Percentiles rank a stretch among this genome's conserved stretches.
Evolutionary conservation across 2,113 vertebrate genomes (phyloP).

Genomic region (Tupaia chinensis): DNA sequence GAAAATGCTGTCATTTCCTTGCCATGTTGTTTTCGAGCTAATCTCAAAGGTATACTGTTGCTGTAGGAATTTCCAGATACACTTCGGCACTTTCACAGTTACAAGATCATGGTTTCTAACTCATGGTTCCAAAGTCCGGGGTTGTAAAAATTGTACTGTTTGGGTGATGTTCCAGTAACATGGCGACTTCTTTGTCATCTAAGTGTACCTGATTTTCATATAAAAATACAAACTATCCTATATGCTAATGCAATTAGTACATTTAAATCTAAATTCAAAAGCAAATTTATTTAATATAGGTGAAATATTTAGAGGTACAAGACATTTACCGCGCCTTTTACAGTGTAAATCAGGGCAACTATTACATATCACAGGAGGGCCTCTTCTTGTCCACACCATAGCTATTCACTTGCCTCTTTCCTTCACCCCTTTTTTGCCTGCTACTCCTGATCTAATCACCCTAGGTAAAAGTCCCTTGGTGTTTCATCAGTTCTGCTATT

Average conservation of each 20-base stretch:
- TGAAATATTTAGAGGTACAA: conserved; percentile 25
- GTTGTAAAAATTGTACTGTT: not conserved
- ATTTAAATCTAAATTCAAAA: conserved; percentile 21
- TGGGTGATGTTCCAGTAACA: not conserved
- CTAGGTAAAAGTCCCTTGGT: not conserved
- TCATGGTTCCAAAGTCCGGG: not conserved
- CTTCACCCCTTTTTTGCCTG: rapidly evolving
- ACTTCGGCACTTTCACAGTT: not conserved
- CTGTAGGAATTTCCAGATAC: not conserved
- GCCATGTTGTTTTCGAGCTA: not conserved
- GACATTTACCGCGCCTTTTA: not conserved
- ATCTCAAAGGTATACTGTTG: not conserved
- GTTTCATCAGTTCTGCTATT: not conserved
- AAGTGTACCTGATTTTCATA: not conserved
- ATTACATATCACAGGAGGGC: not conserved
- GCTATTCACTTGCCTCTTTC: rapidly evolving
- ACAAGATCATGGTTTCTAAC: conserved; percentile 1
- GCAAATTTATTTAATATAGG: not conserved
- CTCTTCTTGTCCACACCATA: not conserved
- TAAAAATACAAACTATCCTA: not conserved
- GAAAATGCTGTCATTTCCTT: not conserved
- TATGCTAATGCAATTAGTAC: not conserved
- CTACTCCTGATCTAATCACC: not conserved
- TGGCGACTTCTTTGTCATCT: not conserved
- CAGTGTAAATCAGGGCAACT: not conserved